Evolutionary conservation across 2,113 vertebrate species (phyloP).

Genomic region (Phaethon lepturus): DNA sequence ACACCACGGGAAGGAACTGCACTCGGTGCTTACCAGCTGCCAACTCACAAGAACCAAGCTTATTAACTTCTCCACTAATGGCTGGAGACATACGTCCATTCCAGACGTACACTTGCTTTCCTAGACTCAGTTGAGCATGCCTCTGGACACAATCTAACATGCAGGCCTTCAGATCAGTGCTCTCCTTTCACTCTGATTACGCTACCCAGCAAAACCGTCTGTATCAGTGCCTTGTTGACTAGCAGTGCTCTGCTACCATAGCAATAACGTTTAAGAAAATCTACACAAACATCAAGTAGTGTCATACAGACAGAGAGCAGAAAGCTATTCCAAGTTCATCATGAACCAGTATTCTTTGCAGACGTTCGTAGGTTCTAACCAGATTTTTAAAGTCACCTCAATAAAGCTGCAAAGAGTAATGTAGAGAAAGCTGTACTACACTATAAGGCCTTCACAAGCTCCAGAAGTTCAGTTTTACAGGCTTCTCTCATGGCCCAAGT

Average conservation of each 20-base stretch:
- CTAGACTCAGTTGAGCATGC: background rate
- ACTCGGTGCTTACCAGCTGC: background rate
- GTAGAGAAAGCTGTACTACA: background rate
- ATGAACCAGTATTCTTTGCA: background rate
- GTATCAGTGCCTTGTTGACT: background rate
- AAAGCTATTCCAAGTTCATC: background rate
- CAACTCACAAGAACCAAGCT: background rate
- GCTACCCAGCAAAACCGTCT: background rate
- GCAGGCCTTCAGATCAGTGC: accelerated
- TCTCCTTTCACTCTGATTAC: background rate
- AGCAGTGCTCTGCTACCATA: background rate
- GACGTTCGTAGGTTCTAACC: background rate
- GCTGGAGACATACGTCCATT: no score
- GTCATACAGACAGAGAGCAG: background rate
- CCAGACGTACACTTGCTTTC: accelerated
- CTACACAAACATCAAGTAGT: background rate
- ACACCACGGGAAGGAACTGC: accelerated
- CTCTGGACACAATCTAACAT: background rate
- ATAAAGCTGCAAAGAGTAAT: background rate
- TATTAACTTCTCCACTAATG: background rate
- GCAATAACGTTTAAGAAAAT: background rate
- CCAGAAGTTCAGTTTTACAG: background rate
- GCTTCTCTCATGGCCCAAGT: background rate
- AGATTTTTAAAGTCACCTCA: background rate
- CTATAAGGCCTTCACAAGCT: background rate